phyloP scores from a whole-genome alignment of 2,797 vertebrate genomes.

The Hippocampus kuda region DNA sequence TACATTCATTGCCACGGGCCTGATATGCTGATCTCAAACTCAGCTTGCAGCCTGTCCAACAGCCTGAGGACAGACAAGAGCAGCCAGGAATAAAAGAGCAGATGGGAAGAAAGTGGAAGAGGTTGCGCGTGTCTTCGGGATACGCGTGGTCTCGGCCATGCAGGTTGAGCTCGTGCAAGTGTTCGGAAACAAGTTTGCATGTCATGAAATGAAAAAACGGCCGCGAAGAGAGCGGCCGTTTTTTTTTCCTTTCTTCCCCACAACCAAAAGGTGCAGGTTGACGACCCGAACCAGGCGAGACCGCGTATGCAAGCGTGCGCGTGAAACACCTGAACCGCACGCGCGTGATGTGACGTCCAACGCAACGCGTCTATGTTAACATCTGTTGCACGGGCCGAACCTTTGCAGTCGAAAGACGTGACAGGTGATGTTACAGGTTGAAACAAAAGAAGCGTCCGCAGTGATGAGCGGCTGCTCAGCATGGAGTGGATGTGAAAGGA shows the following conservation, averaged over 20 bases:
- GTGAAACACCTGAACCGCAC: background rate
- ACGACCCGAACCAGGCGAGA: background rate
- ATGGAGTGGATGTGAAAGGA: slow-evolving; percentile 27
- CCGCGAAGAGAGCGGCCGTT: background rate
- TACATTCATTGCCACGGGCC: background rate
- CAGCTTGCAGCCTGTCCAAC: background rate
- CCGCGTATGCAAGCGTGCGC: background rate
- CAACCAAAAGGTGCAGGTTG: background rate
- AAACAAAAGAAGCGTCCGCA: slow-evolving; percentile 9
- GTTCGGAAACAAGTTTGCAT: background rate
- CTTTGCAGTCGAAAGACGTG: background rate
- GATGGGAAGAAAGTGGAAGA: background rate
- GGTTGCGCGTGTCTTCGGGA: background rate
- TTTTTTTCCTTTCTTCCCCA: background rate
- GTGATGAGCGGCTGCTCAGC: background rate
- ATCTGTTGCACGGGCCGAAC: slow-evolving; percentile 27
- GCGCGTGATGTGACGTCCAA: background rate
- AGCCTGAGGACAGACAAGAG: background rate
- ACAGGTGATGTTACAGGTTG: background rate
- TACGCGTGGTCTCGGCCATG: background rate
- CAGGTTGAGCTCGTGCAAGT: background rate
- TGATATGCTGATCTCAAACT: background rate
- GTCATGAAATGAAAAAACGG: background rate
- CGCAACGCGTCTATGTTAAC: slow-evolving; percentile 2
- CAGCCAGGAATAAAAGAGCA: background rate